Base-by-base conservation (phyloP, 1,140 invertebrate genomes). In the Homarus americanus region DNA sequence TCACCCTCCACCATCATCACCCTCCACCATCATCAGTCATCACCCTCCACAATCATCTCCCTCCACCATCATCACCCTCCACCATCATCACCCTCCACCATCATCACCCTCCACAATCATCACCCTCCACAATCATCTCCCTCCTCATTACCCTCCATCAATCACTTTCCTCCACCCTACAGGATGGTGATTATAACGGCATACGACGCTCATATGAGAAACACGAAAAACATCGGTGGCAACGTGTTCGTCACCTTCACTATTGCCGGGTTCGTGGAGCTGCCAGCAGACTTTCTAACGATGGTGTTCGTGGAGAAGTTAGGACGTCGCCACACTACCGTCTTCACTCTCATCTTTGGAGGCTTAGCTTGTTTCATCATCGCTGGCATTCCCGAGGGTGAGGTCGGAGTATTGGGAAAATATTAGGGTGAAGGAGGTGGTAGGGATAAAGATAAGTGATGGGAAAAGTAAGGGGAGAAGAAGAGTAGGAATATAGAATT, bases 181-280 rank as follows among this genome's bases (percentile, higher is more conserved):
- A 90, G 88, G 88, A 90, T 90, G 88, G 82, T 83, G 44, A 76
- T 89, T n/a, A 86, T 86, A 36, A 53, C 91, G 4, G 76, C 80
- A 0, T 92, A 91, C 63, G 92, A 92, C 75, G 83, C 38, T 17
- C 88, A 91, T 82, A 91, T 89, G 66, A 32, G 92, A 17, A 92
- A 85, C 87, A 87, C 92, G 38, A 73, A 92, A 32, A 36, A 90
- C 91, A 79, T 91, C n/a, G 89, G 89, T 28, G 17, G 38, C 87
- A 96, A 97, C 93, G 95, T 97, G 1, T 98, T 98, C 93, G 93
- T 97, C 44, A 97, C 97, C 1, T 98, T 98, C 93, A 97, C 97
- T 0, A 95, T 98, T 2, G 97, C 97, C 0, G 96, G 96, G 17
- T 96, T 96, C 4, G 97, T 97, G 0, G 97, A 97, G 93, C 94